Conservation (phyloP, 1,140 invertebrate genomes). For the Nasonia giraulti region DNA sequence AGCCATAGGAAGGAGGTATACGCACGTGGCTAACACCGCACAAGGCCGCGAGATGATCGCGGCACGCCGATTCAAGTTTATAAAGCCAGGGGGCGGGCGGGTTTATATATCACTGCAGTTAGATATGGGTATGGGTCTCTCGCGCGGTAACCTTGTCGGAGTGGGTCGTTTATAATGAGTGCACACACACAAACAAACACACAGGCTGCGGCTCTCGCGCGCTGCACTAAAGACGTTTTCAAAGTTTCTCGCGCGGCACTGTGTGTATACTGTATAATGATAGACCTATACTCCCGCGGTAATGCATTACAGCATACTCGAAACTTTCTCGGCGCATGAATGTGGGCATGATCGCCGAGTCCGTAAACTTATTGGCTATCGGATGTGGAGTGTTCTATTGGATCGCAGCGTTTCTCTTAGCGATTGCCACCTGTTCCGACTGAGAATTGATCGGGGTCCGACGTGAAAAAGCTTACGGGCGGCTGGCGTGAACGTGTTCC, state of each 20-base stretch:
- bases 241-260: constrained; percentile 4
- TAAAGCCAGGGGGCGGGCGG: background rate
- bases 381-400: too few species aligned
- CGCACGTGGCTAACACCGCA: background rate
- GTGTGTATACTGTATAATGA: background rate
- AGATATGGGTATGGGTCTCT: constrained; percentile 1
- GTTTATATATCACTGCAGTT: background rate
- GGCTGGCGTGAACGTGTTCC: too few species aligned
- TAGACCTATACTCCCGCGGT: background rate
- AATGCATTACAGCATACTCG: background rate
- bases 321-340: too few species aligned
- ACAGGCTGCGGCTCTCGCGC: too few species aligned
- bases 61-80: constrained; percentile 22
- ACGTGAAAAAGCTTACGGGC: too few species aligned
- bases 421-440: too few species aligned
- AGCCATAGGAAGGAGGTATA: background rate
- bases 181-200: background rate
- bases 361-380: too few species aligned
- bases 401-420: too few species aligned
- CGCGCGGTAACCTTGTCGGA: background rate
- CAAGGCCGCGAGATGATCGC: constrained; percentile 1
- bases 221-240: background rate
- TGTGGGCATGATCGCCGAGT: too few species aligned
- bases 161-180: constrained; percentile 25
- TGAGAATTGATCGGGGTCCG: too few species aligned